Evolutionary conservation across 2,113 vertebrate species (phyloP).

Genomic region (Microtus montanus): DNA sequence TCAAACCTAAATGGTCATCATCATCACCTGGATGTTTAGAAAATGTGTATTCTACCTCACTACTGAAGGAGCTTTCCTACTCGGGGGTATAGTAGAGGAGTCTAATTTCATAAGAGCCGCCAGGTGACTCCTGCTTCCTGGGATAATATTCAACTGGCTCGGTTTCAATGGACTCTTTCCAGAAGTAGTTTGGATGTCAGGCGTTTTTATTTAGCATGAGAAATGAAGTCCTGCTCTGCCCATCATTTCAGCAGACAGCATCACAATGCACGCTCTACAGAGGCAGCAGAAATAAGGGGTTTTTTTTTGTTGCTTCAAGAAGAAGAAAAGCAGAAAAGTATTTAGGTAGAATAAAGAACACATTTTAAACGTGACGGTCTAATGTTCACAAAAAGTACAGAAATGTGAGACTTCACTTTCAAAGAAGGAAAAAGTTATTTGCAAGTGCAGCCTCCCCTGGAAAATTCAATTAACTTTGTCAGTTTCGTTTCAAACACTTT

Average conservation of each 20-base stretch:
- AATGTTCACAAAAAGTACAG: not conserved
- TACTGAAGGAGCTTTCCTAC: not conserved
- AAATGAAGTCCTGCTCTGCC: not conserved
- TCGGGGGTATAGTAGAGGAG: not conserved
- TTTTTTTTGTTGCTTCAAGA: not conserved
- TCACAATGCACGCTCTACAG: not conserved
- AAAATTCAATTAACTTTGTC: not conserved
- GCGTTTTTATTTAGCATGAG: not conserved
- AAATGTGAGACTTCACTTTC: not conserved
- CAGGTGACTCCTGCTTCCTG: not conserved
- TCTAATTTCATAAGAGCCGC: not conserved
- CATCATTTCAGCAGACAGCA: fast-evolving
- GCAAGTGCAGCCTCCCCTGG: not conserved
- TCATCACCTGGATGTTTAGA: not conserved
- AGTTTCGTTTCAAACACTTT: not conserved
- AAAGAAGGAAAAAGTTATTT: not conserved
- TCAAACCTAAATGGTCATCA: not conserved
- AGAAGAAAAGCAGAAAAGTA: not conserved
- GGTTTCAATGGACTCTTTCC: not conserved
- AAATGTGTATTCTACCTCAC: not conserved
- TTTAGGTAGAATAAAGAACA: conserved; percentile 8
- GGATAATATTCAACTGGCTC: conserved; percentile 2
- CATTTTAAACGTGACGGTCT: not conserved
- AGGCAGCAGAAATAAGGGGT: not conserved
- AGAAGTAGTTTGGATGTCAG: not conserved